Evolutionary conservation across 2,888 invertebrate genomes (phyloP), one percentile per base, ranked within the genome.

Genomic region (Anthophora plumipes): DNA sequence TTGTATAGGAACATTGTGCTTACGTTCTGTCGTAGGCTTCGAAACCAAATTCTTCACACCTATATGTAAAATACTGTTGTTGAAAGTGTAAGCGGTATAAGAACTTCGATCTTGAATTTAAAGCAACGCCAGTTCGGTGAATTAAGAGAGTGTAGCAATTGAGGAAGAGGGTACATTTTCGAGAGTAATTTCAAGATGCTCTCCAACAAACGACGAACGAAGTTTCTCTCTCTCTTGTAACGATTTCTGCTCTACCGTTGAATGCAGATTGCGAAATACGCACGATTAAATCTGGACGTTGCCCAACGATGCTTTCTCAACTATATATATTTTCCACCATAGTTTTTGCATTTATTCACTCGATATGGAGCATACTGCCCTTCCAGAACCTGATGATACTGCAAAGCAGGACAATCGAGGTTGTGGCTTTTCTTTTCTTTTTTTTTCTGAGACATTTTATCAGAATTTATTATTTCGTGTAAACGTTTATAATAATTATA

Each of bases 381-480:
- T 64, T 50, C 48, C 68, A 46, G 31, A 68, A 61, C 61, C 50
- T 39, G 46, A 60, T 41, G 52, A 71, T 22, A 68, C 57, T 66
- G 74, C 64, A 76, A 78, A 80, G 78, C 77, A 86, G 79, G 68
- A 82, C 74, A 86, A 72, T 77, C 80, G 80, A 81, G 68, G 54
- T 81, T 76, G 41, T 87, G 76, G 90, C 91, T 88, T 90, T 31
- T 4, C 4, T 31, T 31, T n/a, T n/a, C n/a, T 4, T 31, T 31
- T 31, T 31, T 31, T 31, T 91, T 92, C 90, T 91, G 87, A 93
- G 93, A 93, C 92, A 92, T 93, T 93, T 93, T 92, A 93, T 93
- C 93, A 93, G 93, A 93, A 93, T 93, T 93, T 93, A 93, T 93
- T 93, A 92, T 93, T 92, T 93, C 92, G 93, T 93, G 93, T 93